Conservation (phyloP, 2,113 vertebrate genomes). For the Mus spicilegus region DNA sequence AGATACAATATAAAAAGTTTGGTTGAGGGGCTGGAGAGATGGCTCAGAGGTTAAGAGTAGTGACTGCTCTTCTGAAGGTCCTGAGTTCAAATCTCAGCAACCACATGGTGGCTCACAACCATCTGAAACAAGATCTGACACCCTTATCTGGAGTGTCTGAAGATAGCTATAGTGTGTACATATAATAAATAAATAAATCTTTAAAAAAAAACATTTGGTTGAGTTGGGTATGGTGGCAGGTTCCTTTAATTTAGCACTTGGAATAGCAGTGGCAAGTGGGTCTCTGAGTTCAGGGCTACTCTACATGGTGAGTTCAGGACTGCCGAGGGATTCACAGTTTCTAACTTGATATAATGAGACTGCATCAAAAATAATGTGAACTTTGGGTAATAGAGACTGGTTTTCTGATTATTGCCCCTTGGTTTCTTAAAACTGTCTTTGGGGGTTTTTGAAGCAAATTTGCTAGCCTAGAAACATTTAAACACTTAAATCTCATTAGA, state of each 20-base stretch:
- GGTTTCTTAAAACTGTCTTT: slow-evolving; percentile 43
- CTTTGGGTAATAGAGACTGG: not conserved
- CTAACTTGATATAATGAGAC: not conserved
- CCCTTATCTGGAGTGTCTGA: too few species aligned
- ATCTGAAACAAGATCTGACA: too few species aligned
- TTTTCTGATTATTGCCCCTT: slow-evolving; percentile 33
- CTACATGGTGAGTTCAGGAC: not conserved
- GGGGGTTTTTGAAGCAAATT: slow-evolving; percentile 29
- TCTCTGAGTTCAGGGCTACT: not conserved
- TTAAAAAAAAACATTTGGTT: too few species aligned
- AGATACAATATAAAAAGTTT: not conserved
- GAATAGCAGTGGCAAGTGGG: not conserved
- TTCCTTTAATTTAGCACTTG: not conserved
- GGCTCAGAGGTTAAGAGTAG: too few species aligned
- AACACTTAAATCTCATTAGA: not conserved
- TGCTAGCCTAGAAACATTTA: not conserved
- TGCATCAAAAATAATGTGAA: not conserved
- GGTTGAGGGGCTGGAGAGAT: too few species aligned
- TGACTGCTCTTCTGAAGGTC: too few species aligned
- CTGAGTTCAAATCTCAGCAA: too few species aligned
- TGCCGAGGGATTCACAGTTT: not conserved
- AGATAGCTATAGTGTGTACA: too few species aligned
- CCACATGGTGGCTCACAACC: too few species aligned
- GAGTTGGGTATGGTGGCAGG: not conserved
- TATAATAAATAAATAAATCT: too few species aligned